Evolutionary conservation across 2,888 invertebrate species (phyloP), one percentile per base, ranked within the genome.

Genomic region (Camptogramma bilineatum): DNA sequence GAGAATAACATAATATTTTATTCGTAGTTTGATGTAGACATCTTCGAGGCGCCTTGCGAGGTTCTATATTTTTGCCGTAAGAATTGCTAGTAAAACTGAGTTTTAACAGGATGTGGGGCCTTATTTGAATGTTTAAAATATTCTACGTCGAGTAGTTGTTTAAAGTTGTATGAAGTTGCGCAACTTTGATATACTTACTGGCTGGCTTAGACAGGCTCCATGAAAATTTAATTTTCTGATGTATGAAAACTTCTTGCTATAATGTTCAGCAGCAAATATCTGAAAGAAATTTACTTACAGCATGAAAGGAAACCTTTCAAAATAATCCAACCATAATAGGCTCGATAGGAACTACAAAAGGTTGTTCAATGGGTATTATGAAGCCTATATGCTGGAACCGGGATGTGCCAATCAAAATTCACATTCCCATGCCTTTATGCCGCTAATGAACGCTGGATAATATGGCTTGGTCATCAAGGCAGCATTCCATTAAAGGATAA

Each of bases 1-100:
- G 81, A 83, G 73, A 73, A 75, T 72, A 71, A 64, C 71, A 73
- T 70, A 72, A 73, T 70, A 72, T 79, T 78, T 77, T 73, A 78
- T 78, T 79, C 74, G 74, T 74, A 77, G 73, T 75, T 69, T 68
- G 65, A 67, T 68, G 66, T 57, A 63, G 56, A 55, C 61, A 67
- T 61, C 28, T 64, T 46, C 34, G 68, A 68, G 70, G 54, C 59
- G 61, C 73, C 76, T 71, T 52, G 63, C 31, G 7, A 52, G 48
- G 50, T 44, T 56, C 42, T 61, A 57, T 48, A 52, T 57, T 57
- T 16, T 53, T 28, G 31, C 16, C n/a, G 17, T 17, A 46, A n/a
- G n/a, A 46, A 55, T 18, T 46, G 17, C 0, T 4, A 19, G 17
- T 28, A 46, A 47, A 24, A n/a, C 28, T 16, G 50, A 13, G n/a